phyloP scores from a whole-genome alignment of 2,113 vertebrate genomes.

The Perca fluviatilis region DNA sequence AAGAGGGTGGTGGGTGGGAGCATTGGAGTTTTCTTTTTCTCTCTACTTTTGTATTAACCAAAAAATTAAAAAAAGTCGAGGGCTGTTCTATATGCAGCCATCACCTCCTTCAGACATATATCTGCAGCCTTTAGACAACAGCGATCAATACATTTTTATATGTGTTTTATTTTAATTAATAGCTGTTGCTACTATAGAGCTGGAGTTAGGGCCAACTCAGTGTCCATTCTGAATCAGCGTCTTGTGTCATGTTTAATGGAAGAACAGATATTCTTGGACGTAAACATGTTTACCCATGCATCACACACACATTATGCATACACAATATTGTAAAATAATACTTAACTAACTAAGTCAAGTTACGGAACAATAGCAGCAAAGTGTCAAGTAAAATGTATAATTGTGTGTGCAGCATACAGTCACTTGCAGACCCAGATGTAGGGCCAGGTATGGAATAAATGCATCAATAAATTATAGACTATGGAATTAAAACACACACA shows the following conservation, averaged over 20 bases:
- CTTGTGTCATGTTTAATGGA: background rate
- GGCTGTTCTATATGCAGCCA: background rate
- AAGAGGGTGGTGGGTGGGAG: too few relatives aligned
- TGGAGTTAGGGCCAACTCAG: background rate
- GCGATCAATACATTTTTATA: background rate
- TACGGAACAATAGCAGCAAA: background rate
- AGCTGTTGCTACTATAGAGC: background rate
- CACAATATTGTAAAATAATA: background rate
- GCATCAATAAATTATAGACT: conserved; percentile 2
- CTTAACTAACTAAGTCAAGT: background rate
- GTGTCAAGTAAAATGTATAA: background rate
- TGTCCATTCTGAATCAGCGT: background rate
- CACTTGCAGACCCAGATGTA: background rate
- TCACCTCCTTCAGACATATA: background rate
- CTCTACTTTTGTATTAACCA: too few relatives aligned
- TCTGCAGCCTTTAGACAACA: background rate
- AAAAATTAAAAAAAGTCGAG: too few relatives aligned
- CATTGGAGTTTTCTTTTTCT: too few relatives aligned
- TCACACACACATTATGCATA: background rate
- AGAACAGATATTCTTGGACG: background rate
- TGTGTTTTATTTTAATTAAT: background rate
- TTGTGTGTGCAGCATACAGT: background rate
- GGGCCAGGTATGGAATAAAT: background rate
- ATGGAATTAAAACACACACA: background rate
- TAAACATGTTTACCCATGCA: background rate